These are phyloP conservation scores for Bufo bufo DNA, from an alignment of 2,113 vertebrate species.

Conservation along the genomic window DNA sequence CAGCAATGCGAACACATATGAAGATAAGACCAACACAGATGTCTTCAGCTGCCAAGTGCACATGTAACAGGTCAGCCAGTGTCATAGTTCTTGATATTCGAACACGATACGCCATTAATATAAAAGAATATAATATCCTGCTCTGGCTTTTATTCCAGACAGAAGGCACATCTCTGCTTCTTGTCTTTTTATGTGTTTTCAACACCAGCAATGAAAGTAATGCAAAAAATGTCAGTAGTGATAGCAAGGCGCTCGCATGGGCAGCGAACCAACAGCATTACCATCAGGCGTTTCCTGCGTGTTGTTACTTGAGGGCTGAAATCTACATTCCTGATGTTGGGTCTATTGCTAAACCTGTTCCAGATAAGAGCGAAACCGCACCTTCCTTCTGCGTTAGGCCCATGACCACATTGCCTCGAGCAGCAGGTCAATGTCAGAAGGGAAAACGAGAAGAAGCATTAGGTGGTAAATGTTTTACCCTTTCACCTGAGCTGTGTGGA, in stretches of 20 bases:
- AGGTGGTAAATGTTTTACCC: no score
- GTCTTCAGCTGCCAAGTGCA: no score
- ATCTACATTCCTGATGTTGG: not conserved
- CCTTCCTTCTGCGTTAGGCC: not conserved
- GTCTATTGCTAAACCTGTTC: not conserved
- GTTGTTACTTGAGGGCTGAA: not conserved
- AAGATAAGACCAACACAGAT: no score
- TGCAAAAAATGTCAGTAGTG: constrained; percentile 51
- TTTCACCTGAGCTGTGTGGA: no score
- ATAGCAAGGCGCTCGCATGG: constrained; percentile 5
- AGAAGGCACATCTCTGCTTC: constrained; percentile 28
- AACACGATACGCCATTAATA: not conserved
- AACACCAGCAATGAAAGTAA: constrained; percentile 20
- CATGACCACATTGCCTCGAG: not conserved
- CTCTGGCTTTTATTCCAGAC: not conserved
- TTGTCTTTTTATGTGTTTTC: constrained; percentile 16
- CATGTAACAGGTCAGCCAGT: no score
- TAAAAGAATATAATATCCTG: no score
- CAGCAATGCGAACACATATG: no score
- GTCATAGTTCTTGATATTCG: no score
- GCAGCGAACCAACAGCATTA: not conserved
- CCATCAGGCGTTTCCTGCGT: constrained; percentile 23
- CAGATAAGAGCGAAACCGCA: not conserved
- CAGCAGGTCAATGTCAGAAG: not conserved
- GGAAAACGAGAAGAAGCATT: no score